A percentile compares a stretch with the other conserved stretches of the same genome.
Evolutionary conservation across 1,140 invertebrate species (phyloP).

Genomic region (Drosophila burlai): DNA sequence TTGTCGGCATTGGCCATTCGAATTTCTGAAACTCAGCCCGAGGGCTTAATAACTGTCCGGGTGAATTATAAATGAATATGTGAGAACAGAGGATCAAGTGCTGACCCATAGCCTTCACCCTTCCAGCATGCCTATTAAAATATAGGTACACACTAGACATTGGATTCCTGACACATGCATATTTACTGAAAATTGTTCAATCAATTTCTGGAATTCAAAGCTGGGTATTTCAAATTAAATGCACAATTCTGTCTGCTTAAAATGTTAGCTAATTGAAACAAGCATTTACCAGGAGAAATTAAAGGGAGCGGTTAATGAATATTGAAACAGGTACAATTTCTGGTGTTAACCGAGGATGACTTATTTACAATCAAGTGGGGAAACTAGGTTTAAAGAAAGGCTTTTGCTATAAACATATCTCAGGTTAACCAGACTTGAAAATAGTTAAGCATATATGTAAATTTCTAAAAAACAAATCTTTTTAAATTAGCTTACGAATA

Average conservation of each 20-base stretch:
- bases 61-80: constrained; percentile 59
- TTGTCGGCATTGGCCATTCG: constrained; percentile 41
- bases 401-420: background rate
- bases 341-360: background rate
- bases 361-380: background rate
- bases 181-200: constrained; percentile 8
- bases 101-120: background rate
- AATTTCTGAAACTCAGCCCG: constrained; percentile 35
- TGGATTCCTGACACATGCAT: constrained; percentile 1
- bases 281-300: constrained; percentile 23
- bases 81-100: constrained; percentile 37
- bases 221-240: constrained; percentile 16
- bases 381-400: background rate
- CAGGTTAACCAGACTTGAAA: background rate
- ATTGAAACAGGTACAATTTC: background rate
- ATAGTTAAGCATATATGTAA: background rate
- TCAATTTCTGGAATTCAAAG: constrained; percentile 15
- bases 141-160: background rate
- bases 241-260: background rate
- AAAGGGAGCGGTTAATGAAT: background rate
- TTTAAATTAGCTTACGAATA: background rate
- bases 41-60: constrained; percentile 49
- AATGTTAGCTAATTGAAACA: constrained; percentile 48
- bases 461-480: background rate
- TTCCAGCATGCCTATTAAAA: constrained; percentile 9